Base-by-base conservation (phyloP, 2,888 invertebrate species). In the Leistus spinibarbis region DNA sequence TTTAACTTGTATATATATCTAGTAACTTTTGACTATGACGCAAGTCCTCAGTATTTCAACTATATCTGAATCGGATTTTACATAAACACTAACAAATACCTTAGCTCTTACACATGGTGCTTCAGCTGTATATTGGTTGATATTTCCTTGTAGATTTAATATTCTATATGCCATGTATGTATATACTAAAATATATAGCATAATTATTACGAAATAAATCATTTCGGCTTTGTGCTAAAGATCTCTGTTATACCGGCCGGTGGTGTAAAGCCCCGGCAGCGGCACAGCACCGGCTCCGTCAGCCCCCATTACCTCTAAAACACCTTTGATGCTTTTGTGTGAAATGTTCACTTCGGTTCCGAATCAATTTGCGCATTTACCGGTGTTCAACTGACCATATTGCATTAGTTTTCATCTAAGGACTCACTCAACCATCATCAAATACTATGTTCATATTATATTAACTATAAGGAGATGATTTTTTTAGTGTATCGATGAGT, bases 151-250 rank as follows among this genome's bases (percentile, higher is more conserved):
- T 5, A 40, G 40, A 10, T 7, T 40, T 40, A 40, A 40, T 10
- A 40, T 40, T 40, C 7, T 40, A 2, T 40, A 40, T 40, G 13
- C 40, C 54, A 63, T 60, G 70, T 54, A 70, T 54, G 20, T 57
- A 9, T 57, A 13, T 23, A 20, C 16, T 19, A 65, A 65, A 22
- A 56, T n/a, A 22, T 65, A 56, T 72, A 40, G 7, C 7, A 72
- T 72, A 72, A 72, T 72, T 72, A 72, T 72, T 72, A 66, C 65
- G 65, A 72, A 72, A 72, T 72, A 72, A 72, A 72, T 72, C 72
- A 72, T 72, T 72, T 72, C 57, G 57, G 54, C 72, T 72, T 72
- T 72, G 72, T 72, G 65, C 72, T 64, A 19, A 60, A 60, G 20
- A 60, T 17, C 19, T 40, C 40, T 40, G 10, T 3, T 40, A 40